These are phyloP conservation scores for Sebastes iracundus DNA, from an alignment of 2,797 vertebrate species.

Conservation along the genomic window DNA sequence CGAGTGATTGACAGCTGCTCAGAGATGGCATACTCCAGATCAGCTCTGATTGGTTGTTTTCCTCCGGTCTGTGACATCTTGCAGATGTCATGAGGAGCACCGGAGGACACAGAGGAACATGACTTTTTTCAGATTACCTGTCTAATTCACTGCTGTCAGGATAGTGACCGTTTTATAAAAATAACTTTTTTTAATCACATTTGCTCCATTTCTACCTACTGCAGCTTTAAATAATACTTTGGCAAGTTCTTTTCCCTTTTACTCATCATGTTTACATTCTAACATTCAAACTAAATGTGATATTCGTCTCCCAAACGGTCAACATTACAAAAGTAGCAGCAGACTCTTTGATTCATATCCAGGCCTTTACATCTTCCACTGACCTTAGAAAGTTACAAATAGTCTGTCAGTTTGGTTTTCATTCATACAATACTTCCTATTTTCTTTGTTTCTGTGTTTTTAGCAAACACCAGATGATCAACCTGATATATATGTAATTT, in stretches of 20 bases:
- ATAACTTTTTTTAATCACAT: too few species aligned
- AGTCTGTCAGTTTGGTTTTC: background rate
- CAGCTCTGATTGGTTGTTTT: too few species aligned
- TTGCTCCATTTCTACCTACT: too few species aligned
- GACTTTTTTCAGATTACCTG: too few species aligned
- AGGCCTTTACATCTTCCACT: background rate
- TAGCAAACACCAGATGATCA: background rate
- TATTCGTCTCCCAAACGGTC: background rate
- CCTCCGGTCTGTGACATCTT: too few species aligned
- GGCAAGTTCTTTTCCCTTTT: background rate
- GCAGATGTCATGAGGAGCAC: too few species aligned
- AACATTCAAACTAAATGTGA: background rate
- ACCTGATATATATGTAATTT: background rate
- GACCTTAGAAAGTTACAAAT: background rate
- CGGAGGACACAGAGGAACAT: too few species aligned
- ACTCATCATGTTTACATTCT: background rate
- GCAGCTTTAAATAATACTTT: too few species aligned
- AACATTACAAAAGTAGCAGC: background rate
- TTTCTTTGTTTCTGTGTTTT: background rate
- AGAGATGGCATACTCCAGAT: too few species aligned
- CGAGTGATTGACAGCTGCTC: too few species aligned
- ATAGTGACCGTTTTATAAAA: too few species aligned
- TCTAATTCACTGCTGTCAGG: too few species aligned
- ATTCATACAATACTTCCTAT: background rate
- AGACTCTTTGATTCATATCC: background rate